Percentiles rank a stretch among this genome's conserved stretches.
Conservation (phyloP, 2,888 invertebrate genomes). For the Tineola bisselliella region DNA sequence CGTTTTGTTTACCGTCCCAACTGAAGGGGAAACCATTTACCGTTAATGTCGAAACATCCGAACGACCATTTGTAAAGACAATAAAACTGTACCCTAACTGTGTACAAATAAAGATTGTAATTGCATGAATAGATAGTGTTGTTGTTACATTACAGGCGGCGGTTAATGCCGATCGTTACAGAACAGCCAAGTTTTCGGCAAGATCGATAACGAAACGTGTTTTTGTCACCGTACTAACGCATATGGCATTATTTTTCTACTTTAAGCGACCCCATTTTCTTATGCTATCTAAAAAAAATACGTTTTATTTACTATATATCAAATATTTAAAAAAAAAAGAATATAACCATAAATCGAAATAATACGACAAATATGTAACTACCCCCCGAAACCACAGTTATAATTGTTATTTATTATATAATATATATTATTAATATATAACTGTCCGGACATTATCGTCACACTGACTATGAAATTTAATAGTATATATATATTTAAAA, state of each 20-base stretch:
- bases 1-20: slow-evolving; percentile 63
- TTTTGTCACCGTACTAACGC: slow-evolving; percentile 8
- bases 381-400: too few species aligned
- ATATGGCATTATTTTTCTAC: not conserved
- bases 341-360: too few species aligned
- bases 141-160: not conserved
- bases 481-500: too few species aligned
- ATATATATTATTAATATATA: too few species aligned
- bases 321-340: too few species aligned
- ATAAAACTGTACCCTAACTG: not conserved
- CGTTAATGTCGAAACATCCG: slow-evolving; percentile 16
- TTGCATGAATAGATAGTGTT: not conserved
- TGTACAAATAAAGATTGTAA: not conserved
- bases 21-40: slow-evolving; percentile 43
- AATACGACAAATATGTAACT: too few species aligned
- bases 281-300: not conserved
- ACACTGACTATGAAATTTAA: too few species aligned
- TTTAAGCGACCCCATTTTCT: not conserved
- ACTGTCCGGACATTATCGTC: too few species aligned
- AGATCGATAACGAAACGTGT: slow-evolving; percentile 13
- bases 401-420: too few species aligned
- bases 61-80: slow-evolving; percentile 22
- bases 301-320: not conserved
- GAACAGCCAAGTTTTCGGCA: not conserved
- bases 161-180: not conserved